Percentiles rank a stretch among this genome's conserved stretches.
phyloP scores from a whole-genome alignment of 2,113 vertebrate species.

The Myotis brandtii region DNA sequence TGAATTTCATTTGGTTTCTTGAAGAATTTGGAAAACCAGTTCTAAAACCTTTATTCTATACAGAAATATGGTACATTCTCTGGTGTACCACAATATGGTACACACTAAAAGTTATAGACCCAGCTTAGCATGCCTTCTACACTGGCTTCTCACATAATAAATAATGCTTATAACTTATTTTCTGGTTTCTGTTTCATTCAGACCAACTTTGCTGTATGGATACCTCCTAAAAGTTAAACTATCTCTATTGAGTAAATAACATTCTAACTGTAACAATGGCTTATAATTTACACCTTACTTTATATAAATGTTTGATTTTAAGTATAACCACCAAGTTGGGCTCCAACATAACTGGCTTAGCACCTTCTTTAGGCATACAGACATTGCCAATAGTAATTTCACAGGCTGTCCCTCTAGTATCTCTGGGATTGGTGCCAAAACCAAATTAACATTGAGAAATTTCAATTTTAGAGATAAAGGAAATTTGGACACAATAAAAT shows the following conservation, averaged over 20 bases:
- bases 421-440: background rate
- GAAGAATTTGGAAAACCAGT: background rate
- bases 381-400: background rate
- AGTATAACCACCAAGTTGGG: background rate
- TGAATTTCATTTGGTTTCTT: background rate
- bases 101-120: background rate
- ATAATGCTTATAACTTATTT: background rate
- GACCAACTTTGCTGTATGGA: background rate
- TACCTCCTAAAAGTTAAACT: background rate
- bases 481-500: constrained; percentile 38
- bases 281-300: background rate
- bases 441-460: constrained; percentile 45
- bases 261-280: background rate
- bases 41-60: background rate
- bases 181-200: background rate
- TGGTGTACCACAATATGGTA: background rate
- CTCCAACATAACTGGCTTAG: background rate
- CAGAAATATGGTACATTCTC: background rate
- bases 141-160: background rate
- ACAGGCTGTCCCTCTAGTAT: background rate
- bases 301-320: constrained; percentile 6
- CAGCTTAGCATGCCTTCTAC: background rate
- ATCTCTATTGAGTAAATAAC: background rate
- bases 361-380: background rate
- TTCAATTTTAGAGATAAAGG: constrained; percentile 43